Evolutionary conservation across 2,797 vertebrate species (phyloP), one percentile per base, ranked within the genome.

Genomic region (Thalassophryne amazonica): DNA sequence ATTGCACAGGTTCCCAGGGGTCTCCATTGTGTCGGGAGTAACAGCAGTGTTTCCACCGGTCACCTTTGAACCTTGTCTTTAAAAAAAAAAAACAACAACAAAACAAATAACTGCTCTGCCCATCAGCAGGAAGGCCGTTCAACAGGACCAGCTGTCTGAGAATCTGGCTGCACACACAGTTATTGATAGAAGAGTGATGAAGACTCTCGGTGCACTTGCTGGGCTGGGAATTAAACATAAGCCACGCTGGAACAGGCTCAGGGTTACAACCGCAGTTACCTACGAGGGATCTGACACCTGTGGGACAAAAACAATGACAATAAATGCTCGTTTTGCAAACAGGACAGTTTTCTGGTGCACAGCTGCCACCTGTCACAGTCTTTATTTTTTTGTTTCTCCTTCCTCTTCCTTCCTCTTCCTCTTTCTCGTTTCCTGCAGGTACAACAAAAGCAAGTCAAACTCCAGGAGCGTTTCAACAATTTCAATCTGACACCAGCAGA

Each of bases 341-440:
- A n/a, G n/a, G n/a, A n/a, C n/a, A n/a, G n/a, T n/a, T 37, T 27
- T 23, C 5, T 34, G 9, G n/a, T 3, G 15, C 34, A 18, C 2
- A 2, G 1, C 1, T 19, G 79, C 93, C 84, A 95, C 94, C 87
- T 86, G 73, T 93, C 93, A 83, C 94, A 96, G 60, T 93, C 91
- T 90, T 92, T 94, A 25, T 49, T 60, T 89, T 83, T 93, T 80
- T 90, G 93, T 86, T 86, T 92, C 59, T 93, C 92, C 85, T 92
- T 93, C 83, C 91, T 94, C 86, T 87, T 95, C 81, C 86, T 93
- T 64, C 93, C 93, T 88, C 82, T 89, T 73, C 86, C 93, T 89
- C 86, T 92, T 84, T 67, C 81, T 60, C 86, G 93, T 84, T 82
- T 91, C 87, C 94, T 97, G 60, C 27, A 80, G 63, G 21, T 40